These are phyloP conservation scores for Capricornis sumatraensis DNA, from an alignment of 2,113 vertebrate genomes.

Conservation along the genomic window DNA sequence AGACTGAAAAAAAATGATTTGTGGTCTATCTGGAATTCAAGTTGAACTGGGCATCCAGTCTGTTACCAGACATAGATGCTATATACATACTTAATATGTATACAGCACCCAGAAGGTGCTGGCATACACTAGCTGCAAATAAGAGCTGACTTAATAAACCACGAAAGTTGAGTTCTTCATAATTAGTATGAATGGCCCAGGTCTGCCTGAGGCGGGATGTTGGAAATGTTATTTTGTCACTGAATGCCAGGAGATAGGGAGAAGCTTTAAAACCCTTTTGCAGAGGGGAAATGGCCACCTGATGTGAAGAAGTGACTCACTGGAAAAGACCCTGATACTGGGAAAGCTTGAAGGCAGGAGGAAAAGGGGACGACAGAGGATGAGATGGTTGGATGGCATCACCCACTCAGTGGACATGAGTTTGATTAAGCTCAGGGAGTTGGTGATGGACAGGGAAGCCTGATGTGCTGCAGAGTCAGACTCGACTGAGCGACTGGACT, in stretches of 20 bases:
- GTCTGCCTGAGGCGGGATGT: not conserved
- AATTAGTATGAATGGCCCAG: not conserved
- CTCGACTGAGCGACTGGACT: not conserved
- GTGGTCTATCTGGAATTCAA: not conserved
- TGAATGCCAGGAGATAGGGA: not conserved
- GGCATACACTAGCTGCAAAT: not conserved
- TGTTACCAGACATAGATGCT: not conserved
- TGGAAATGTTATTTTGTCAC: not conserved
- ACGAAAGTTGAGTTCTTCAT: not conserved
- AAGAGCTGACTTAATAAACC: not conserved
- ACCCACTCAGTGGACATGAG: not conserved
- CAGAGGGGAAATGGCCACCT: not conserved
- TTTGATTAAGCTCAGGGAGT: not conserved
- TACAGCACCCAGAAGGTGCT: not conserved
- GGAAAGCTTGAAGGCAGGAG: not conserved
- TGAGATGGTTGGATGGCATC: not conserved
- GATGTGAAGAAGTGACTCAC: not conserved
- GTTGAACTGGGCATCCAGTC: not conserved
- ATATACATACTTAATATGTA: not conserved
- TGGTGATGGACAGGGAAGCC: not conserved
- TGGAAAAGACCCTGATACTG: not conserved
- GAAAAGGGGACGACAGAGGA: not conserved
- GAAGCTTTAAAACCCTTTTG: not conserved
- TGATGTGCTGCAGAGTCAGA: not conserved
- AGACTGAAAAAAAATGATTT: not conserved